These are phyloP conservation scores for Hormiphora californensis DNA, from an alignment of 37 sponge, comb jelly and placozoan species.

Conservation along the genomic window DNA sequence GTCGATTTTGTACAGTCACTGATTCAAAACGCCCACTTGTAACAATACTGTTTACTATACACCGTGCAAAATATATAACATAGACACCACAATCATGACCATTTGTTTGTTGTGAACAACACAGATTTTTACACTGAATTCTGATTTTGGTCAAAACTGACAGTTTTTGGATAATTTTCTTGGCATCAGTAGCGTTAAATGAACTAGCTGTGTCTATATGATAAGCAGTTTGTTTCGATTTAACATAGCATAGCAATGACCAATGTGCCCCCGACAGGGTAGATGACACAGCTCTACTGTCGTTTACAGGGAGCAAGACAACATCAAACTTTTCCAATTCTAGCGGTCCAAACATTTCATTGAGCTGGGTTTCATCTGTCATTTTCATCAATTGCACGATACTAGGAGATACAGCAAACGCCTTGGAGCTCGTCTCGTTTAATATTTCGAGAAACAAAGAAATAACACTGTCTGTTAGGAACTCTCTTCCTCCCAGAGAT, in stretches of 20 bases:
- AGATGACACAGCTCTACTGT: not conserved
- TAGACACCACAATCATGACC: conserved; percentile 17
- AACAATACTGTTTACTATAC: not conserved
- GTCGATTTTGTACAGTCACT: not conserved
- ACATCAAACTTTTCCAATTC: not conserved
- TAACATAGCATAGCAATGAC: conserved; percentile 24
- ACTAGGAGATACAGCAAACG: conserved; percentile 22
- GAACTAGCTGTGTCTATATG: conserved; percentile 22
- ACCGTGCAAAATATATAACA: conserved; percentile 15
- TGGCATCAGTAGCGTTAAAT: conserved; percentile 20
- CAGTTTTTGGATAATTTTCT: not conserved
- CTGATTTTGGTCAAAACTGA: not conserved
- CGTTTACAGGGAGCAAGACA: conserved; percentile 21
- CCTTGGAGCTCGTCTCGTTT: not conserved
- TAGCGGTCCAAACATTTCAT: conserved; percentile 21
- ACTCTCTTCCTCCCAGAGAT: not conserved
- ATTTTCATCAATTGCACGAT: conserved; percentile 29
- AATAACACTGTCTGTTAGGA: conserved; percentile 24
- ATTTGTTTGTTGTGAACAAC: conserved; percentile 25
- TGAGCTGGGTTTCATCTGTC: not conserved
- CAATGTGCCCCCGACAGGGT: conserved; percentile 10
- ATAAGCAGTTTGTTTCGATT: not conserved
- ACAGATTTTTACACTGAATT: not conserved
- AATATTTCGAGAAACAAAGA: conserved; percentile 12
- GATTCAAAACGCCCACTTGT: not conserved